A percentile compares a stretch with the other conserved stretches of the same genome.
Conservation (phyloP, 2,797 vertebrate species). For the Gymnothorax javanicus region DNA sequence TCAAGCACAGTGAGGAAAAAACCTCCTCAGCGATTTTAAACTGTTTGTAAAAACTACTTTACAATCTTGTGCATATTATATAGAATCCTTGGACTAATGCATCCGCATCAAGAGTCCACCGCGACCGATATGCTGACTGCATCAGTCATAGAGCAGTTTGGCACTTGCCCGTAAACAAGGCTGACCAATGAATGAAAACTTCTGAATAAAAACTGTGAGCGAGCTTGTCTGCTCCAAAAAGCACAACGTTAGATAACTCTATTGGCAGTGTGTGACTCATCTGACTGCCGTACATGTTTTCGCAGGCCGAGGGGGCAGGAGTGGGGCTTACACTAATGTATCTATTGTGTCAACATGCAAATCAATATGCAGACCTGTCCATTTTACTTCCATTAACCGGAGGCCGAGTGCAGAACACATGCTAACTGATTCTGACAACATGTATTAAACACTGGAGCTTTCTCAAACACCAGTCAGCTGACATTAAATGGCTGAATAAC, state of each 20-base stretch:
- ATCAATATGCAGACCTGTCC: slow-evolving; percentile 8
- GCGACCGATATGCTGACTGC: background rate
- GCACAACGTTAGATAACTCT: background rate
- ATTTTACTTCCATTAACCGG: slow-evolving; percentile 17
- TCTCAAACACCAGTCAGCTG: slow-evolving; percentile 13
- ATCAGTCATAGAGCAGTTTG: background rate
- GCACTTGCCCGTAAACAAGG: background rate
- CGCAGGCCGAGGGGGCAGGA: background rate
- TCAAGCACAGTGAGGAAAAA: background rate
- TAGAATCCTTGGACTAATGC: background rate
- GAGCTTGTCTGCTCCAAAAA: slow-evolving; percentile 10
- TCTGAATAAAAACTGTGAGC: slow-evolving; percentile 1
- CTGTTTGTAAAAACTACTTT: slow-evolving; percentile 15
- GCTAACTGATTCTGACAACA: slow-evolving; percentile 10
- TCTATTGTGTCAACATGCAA: background rate
- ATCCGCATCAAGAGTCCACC: background rate
- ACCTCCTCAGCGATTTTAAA: slow-evolving; percentile 11
- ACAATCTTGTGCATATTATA: background rate
- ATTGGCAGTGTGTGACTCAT: slow-evolving; percentile 21
- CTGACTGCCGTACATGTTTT: slow-evolving; percentile 18
- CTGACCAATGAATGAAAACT: slow-evolving; percentile 10
- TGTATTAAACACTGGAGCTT: slow-evolving; percentile 6
- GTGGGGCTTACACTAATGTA: background rate
- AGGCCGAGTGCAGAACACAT: background rate
- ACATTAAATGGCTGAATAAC: slow-evolving; percentile 4